Evolutionary conservation across 2,797 vertebrate species (phyloP), one percentile per base, ranked within the genome.

Genomic region (Pelodytes ibericus): DNA sequence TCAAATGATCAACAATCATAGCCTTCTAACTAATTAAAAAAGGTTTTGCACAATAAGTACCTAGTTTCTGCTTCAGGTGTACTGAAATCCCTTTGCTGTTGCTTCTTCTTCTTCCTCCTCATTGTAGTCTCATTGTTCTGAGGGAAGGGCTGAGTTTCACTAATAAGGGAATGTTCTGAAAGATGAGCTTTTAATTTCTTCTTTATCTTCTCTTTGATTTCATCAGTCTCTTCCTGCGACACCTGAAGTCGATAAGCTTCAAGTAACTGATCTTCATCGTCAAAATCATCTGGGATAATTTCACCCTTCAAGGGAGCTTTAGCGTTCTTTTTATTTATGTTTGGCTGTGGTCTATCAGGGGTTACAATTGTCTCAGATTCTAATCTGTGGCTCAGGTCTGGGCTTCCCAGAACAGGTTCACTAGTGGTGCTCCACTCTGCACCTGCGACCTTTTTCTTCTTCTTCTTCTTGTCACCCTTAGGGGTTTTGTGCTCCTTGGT

Each of bases 41-140:
- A n/a, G n/a, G n/a, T n/a, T n/a, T n/a, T n/a, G n/a, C n/a, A 20
- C 8, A 69, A 68, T 66, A 24, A 71, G 51, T 88, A 94, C 92
- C 92, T 92, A 75, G 82, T 83, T 83, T 95, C 92, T 31, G 82
- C 84, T 67, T 94, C 91, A 70, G 84, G 82, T 49, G 82, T 77
- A 20, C 82, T n/a, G n/a, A n/a, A n/a, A n/a, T n/a, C 72, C 47
- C 88, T 82, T 68, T 69, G 84, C 2, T 24, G 56, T 15, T 92
- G 86, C 86, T 95, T 96, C 80, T 94, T 96, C 90, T 95, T 97
- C 83, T 94, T 97, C 82, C 94, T 96, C 86, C 94, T 98, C 65
- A 91, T 86, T 3, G 66, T 87, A 9, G 86, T 80, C 61, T 96
- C 92, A 83, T 90, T 94, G 74, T 91, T 95, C 69, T 94, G 70